Evolutionary conservation across 2,888 invertebrate species (phyloP), one percentile per base, ranked within the genome.

Genomic region (Elegia similella): DNA sequence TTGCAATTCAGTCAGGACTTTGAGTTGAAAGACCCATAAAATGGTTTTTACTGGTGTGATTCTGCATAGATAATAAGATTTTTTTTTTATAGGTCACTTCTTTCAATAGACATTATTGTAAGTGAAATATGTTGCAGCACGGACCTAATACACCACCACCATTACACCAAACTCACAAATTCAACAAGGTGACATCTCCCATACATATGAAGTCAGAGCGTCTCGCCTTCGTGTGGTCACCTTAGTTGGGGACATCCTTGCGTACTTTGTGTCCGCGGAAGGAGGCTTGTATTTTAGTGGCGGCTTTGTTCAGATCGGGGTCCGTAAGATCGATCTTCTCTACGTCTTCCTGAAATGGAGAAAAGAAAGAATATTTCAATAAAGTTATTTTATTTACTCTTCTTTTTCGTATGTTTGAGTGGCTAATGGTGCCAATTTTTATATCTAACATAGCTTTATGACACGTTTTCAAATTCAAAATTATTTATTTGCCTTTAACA

Each of bases 231-330:
- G 62, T 59, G 48, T 73, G 72, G 77, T 59, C 77, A 70, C 65
- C 69, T 81, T 89, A 92, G 79, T 91, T 90, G 67, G 90, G 83
- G 64, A 90, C 90, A 56, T 96, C 96, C 86, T 96, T 96, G 88
- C 97, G 96, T 57, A 94, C 95, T 92, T 96, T 96, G 90, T 97
- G 97, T 61, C 97, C 97, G 65, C 97, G 95, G 94, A 98, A 97
- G 52, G 97, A 96, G 57, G 97, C 97, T 81, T 98, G 97, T 65
- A 98, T 98, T 92, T 97, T 97, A 61, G 96, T 96, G 30, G 98
- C 98, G 0, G 97, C 97, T 81, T 96, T 96, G 87, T 96, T 95
- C 73, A 97, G 89, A 69, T 97, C 96, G 15, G 97, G 97, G 90
- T 98, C 97, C 63, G 94, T 93, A 65, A 97, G 92, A 86, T 97